Conservation (phyloP, 53 echinoderm and acorn worm genomes). For the Stichopus horrens region DNA sequence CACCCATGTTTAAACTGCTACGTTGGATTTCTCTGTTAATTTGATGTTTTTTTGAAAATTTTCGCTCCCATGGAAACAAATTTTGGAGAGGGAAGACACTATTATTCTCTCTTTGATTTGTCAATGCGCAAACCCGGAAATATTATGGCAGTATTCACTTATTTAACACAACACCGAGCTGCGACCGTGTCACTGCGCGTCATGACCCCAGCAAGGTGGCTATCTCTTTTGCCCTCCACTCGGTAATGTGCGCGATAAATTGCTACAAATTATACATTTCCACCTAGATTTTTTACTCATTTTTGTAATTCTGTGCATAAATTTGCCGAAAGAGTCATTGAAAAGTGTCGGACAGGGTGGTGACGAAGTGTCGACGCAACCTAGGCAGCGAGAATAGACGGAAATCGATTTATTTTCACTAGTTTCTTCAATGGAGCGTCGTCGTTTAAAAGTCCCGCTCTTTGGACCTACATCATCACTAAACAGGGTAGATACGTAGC, state of each 20-base stretch:
- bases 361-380: constrained; percentile 37
- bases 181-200: not conserved
- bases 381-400: not conserved
- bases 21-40: constrained; percentile 13
- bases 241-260: constrained; percentile 29
- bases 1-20: constrained; percentile 11
- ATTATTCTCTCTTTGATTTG: constrained; percentile 22
- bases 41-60: not conserved
- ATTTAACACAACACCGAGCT: constrained; percentile 13
- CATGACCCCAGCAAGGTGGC: constrained; percentile 33
- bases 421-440: constrained; percentile 27
- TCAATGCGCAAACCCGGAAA: constrained; percentile 41
- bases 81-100: constrained; percentile 19
- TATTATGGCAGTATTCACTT: constrained; percentile 42
- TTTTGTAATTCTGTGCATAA: constrained; percentile 31
- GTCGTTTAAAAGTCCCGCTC: constrained; percentile 47
- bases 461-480: constrained; percentile 37
- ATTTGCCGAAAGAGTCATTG: not conserved
- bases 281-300: constrained; percentile 35
- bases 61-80: constrained; percentile 37
- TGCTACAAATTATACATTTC: constrained; percentile 47
- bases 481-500: constrained; percentile 47
- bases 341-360: constrained; percentile 10
- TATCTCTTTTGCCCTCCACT: constrained; percentile 11
- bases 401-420: not conserved